These are phyloP conservation scores for Pseudocheirus occidentalis DNA, from an alignment of 2,797 vertebrate species.

Conservation along the genomic window DNA sequence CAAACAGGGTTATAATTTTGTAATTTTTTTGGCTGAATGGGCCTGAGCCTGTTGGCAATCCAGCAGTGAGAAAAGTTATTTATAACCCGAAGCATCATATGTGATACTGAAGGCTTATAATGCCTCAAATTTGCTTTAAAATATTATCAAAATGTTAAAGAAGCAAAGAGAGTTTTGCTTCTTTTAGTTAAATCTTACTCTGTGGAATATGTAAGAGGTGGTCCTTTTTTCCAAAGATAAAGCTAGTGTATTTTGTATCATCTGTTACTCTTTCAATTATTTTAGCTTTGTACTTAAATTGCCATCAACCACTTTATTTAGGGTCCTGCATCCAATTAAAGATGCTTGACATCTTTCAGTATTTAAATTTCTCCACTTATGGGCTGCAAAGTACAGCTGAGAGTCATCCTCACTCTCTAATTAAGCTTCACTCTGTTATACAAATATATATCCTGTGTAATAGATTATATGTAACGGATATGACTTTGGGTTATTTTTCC, in stretches of 20 bases:
- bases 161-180: constrained; percentile 3
- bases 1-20: constrained; percentile 71
- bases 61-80: constrained; percentile 72
- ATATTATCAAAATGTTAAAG: neutral
- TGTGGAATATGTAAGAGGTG: neutral
- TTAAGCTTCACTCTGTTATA: neutral
- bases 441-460: neutral
- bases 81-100: constrained; percentile 67
- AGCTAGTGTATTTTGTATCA: neutral
- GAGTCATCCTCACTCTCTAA: neutral
- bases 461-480: neutral
- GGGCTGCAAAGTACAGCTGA: neutral
- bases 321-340: neutral
- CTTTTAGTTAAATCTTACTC: constrained; percentile 20
- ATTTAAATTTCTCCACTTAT: neutral
- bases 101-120: constrained; percentile 8
- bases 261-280: neutral
- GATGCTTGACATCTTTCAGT: neutral
- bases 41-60: constrained; percentile 64
- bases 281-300: constrained; percentile 2
- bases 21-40: constrained; percentile 77
- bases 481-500: neutral
- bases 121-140: constrained; percentile 52
- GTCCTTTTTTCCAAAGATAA: neutral
- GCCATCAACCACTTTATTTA: neutral